Conservation (phyloP, 2,888 invertebrate species). For the Tenodera sinensis region DNA sequence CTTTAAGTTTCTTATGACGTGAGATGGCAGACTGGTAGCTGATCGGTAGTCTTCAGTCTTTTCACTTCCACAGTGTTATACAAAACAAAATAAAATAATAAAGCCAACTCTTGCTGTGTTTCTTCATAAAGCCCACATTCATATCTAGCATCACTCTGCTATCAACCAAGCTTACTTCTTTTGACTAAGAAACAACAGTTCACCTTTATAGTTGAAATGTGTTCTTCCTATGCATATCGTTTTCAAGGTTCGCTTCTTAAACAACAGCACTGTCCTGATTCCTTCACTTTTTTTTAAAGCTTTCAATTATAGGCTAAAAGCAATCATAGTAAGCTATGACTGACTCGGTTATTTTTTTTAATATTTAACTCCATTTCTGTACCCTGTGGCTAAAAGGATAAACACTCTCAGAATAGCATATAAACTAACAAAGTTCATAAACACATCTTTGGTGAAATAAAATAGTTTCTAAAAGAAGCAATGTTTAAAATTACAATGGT, state of each 20-base stretch:
- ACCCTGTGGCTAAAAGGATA: neutral
- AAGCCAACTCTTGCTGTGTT: neutral
- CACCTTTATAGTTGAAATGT: neutral
- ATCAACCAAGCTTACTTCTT: neutral
- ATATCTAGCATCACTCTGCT: neutral
- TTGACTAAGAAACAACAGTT: neutral
- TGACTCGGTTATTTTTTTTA: too few relatives aligned
- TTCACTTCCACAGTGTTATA: neutral
- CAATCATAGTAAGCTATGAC: neutral
- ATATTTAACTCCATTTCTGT: neutral
- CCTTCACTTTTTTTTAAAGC: neutral
- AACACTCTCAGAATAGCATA: neutral
- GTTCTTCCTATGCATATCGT: neutral
- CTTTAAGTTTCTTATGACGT: constrained; percentile 16
- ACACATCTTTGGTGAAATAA: neutral
- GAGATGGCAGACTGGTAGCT: constrained; percentile 10
- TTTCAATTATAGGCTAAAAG: neutral
- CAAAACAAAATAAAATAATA: neutral
- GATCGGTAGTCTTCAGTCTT: neutral
- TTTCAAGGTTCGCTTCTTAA: neutral
- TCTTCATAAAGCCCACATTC: neutral
- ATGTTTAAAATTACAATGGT: neutral
- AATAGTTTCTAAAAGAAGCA: neutral
- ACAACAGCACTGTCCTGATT: neutral
- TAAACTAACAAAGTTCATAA: neutral